Conservation (phyloP, 2,113 vertebrate genomes). For the Dolichotis patagonum region DNA sequence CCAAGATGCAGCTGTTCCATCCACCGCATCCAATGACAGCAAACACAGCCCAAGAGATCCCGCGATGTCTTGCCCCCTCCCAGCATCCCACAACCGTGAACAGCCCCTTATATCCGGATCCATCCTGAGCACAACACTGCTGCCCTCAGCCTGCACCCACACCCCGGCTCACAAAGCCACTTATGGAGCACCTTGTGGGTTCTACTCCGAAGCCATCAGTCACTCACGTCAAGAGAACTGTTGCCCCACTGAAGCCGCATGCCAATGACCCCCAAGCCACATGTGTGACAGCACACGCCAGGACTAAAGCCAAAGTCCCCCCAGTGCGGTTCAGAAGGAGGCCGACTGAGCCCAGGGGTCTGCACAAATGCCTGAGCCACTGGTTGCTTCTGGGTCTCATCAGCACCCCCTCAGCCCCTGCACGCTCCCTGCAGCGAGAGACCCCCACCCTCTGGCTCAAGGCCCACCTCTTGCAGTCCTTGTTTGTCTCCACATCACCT, state of each 20-base stretch:
- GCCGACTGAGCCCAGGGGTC: neutral
- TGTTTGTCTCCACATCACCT: neutral
- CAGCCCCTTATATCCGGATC: neutral
- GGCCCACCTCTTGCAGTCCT: neutral
- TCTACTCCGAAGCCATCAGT: neutral
- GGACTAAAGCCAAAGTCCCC: neutral
- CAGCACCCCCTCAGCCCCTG: neutral
- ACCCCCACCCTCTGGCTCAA: neutral
- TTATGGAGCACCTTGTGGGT: neutral
- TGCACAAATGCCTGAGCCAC: neutral
- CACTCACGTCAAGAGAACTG: neutral
- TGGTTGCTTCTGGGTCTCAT: neutral
- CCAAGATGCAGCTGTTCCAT: neutral
- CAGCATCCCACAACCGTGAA: neutral
- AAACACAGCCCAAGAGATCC: neutral
- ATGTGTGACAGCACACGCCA: neutral
- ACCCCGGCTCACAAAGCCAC: neutral
- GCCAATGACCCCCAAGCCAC: neutral
- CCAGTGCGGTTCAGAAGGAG: neutral
- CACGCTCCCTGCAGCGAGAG: neutral
- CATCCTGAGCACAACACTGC: accelerated
- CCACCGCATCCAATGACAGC: neutral
- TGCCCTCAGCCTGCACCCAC: neutral
- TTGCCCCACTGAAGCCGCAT: neutral
- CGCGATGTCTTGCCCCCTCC: neutral